phyloP scores from a whole-genome alignment of 2,888 invertebrate genomes.

The Nebria brevicollis region DNA sequence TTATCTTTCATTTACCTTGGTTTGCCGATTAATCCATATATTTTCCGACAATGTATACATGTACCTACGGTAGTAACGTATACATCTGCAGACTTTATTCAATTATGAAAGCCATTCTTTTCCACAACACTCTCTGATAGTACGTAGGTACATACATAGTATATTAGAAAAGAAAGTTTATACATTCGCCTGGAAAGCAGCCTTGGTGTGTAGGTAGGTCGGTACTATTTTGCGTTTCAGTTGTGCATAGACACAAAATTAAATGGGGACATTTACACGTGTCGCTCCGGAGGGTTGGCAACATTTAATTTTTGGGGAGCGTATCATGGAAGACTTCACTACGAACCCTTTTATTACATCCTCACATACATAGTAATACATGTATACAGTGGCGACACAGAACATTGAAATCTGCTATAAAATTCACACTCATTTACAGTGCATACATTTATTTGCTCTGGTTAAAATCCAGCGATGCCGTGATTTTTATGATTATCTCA shows the following conservation, averaged over 20 bases:
- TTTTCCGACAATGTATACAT: neutral
- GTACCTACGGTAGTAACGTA: too few species aligned
- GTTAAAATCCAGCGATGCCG: too few species aligned
- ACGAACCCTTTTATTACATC: neutral
- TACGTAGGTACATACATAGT: too few species aligned
- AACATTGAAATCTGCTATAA: neutral
- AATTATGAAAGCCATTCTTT: too few species aligned
- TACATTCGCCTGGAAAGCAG: too few species aligned
- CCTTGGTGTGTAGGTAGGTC: neutral
- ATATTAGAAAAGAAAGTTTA: too few species aligned
- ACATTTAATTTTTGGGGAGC: constrained; percentile 15
- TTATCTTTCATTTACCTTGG: too few species aligned
- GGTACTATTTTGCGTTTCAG: neutral
- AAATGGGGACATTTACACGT: constrained; percentile 16
- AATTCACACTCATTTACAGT: neutral
- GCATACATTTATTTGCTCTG: too few species aligned
- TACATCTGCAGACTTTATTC: too few species aligned
- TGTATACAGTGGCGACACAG: neutral
- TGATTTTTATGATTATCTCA: too few species aligned
- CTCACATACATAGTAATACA: neutral
- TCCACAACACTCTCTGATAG: too few species aligned
- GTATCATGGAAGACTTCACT: neutral
- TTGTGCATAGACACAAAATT: constrained; percentile 11
- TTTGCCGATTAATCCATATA: neutral
- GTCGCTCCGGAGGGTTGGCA: neutral